Conservation (phyloP, 1,140 invertebrate genomes). For the Himalopsyche phryganea region DNA sequence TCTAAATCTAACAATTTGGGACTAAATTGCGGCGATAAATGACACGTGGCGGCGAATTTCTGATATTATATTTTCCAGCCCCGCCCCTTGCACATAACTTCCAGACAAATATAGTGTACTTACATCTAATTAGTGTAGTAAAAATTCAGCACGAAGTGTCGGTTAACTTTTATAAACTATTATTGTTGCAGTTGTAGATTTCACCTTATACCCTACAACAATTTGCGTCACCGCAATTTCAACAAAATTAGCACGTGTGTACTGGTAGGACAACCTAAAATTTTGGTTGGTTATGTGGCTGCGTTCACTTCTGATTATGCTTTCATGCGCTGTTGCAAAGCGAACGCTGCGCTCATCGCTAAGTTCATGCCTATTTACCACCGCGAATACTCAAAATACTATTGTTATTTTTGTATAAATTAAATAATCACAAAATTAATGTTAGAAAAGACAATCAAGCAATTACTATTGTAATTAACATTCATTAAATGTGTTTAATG, state of each 20-base stretch:
- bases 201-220: slow-evolving; percentile 4
- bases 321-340: background rate
- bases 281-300: slow-evolving; percentile 12
- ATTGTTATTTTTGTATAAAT: background rate
- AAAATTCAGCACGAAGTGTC: background rate
- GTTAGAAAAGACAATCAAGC: no score
- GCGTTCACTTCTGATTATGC: slow-evolving; percentile 5
- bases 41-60: slow-evolving; percentile 22
- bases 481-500: no score
- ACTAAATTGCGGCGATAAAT: slow-evolving; percentile 12
- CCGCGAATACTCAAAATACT: background rate
- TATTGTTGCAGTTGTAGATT: background rate
- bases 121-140: slow-evolving; percentile 8
- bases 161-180: background rate
- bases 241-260: slow-evolving; percentile 22
- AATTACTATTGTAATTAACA: no score
- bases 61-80: slow-evolving; percentile 10
- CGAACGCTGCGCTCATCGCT: slow-evolving; percentile 1
- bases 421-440: no score
- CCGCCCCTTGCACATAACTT: slow-evolving; percentile 18
- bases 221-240: slow-evolving; percentile 7
- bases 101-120: slow-evolving; percentile 1
- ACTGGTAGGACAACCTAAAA: slow-evolving; percentile 19
- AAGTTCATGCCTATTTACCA: background rate
- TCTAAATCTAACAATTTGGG: background rate